Evolutionary conservation across 1,140 invertebrate species (phyloP).

Genomic region (Babylonia areolata): DNA sequence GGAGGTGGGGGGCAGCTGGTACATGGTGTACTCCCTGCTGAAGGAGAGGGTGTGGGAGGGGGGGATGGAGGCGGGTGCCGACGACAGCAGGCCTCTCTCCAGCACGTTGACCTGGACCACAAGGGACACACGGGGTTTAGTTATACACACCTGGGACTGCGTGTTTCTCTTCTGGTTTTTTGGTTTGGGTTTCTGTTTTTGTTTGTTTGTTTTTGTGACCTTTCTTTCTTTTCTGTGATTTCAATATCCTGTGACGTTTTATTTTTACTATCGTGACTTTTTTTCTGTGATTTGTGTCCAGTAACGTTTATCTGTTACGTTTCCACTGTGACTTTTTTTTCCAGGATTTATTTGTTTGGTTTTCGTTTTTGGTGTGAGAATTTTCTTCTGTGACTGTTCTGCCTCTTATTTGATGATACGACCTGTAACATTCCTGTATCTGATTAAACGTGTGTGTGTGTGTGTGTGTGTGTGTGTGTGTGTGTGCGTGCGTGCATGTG

Average conservation of each 20-base stretch:
- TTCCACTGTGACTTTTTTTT: too few relatives aligned
- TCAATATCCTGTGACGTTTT: too few relatives aligned
- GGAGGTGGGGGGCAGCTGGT: conserved; percentile 51
- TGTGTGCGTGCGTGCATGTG: conserved; percentile 3
- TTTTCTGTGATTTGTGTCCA: too few relatives aligned
- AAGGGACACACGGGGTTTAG: too few relatives aligned
- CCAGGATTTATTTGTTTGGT: background rate
- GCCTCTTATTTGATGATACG: too few relatives aligned
- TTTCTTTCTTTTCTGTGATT: too few relatives aligned
- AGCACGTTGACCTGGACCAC: conserved; percentile 30
- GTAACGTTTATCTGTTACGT: too few relatives aligned
- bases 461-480: conserved; percentile 16
- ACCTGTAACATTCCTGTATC: too few relatives aligned
- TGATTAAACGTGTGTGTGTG: too few relatives aligned
- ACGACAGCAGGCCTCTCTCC: conserved; percentile 32
- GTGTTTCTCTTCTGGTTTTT: background rate
- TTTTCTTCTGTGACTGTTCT: too few relatives aligned
- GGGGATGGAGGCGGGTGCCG: conserved; percentile 41
- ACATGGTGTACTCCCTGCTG: conserved; percentile 65
- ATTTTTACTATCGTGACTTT: too few relatives aligned
- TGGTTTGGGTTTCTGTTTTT: background rate
- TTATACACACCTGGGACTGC: background rate
- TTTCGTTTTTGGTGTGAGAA: background rate
- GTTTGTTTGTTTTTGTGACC: background rate
- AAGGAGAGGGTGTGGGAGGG: conserved; percentile 49